A percentile compares a stretch with the other conserved stretches of the same genome.
Conservation (phyloP, 2,888 invertebrate genomes). For the Hylaea fasciaria region DNA sequence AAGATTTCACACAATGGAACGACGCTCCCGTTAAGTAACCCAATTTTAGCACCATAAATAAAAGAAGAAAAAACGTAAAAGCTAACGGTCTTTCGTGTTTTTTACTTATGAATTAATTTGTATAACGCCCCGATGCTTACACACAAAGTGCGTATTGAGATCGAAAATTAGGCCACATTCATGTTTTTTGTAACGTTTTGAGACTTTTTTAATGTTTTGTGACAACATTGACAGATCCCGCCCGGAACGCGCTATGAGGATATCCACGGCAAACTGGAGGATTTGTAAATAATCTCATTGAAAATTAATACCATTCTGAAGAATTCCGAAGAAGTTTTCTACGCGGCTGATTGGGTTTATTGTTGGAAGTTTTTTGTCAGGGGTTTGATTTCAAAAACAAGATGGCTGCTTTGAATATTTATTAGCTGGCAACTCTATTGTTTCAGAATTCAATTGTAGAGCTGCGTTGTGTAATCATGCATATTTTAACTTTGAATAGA, state of each 20-base stretch:
- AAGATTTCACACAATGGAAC: constrained; percentile 66
- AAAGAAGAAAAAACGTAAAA: constrained; percentile 71
- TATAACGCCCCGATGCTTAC: constrained; percentile 81
- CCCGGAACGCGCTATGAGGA: constrained; percentile 50
- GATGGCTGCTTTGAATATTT: constrained; percentile 59
- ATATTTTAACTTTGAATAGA: constrained; percentile 39
- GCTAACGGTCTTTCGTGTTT: constrained; percentile 76
- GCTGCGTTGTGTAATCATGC: constrained; percentile 38
- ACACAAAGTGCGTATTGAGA: constrained; percentile 79
- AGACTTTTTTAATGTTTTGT: constrained; percentile 71
- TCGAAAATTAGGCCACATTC: constrained; percentile 83
- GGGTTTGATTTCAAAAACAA: constrained; percentile 67
- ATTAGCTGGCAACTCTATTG: constrained; percentile 41
- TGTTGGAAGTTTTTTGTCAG: constrained; percentile 72
- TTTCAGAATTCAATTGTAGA: constrained; percentile 40
- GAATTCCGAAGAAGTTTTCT: constrained; percentile 49
- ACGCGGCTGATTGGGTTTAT: constrained; percentile 74
- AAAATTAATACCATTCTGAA: constrained; percentile 77
- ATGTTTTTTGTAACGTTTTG: constrained; percentile 53
- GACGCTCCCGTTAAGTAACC: constrained; percentile 83
- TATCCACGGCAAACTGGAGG: constrained; percentile 63
- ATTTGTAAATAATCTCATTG: constrained; percentile 83
- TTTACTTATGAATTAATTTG: constrained; percentile 80
- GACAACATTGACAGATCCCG: constrained; percentile 82
- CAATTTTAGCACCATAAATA: constrained; percentile 84